These are phyloP conservation scores for Aquatica leii DNA, from an alignment of 2,888 invertebrate species.

Conservation along the genomic window DNA sequence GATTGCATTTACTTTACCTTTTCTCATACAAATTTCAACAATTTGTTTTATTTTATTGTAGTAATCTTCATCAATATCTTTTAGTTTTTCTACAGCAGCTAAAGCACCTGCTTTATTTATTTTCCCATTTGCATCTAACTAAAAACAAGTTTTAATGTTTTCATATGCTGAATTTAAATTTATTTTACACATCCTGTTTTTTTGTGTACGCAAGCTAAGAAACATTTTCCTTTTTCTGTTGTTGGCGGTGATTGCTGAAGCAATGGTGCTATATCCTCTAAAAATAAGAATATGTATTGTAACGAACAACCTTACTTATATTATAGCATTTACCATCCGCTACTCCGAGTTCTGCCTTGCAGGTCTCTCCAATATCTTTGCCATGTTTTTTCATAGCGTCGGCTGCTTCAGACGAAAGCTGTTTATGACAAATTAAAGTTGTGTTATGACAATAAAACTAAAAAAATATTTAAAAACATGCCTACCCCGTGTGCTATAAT, in stretches of 20 bases:
- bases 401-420: no score
- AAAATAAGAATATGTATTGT: no score
- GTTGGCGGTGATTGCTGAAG: slow-evolving; percentile 59
- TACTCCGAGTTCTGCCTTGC: no score
- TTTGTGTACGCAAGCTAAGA: slow-evolving; percentile 62
- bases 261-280: slow-evolving; percentile 42
- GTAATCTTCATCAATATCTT: slow-evolving; percentile 32
- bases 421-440: no score
- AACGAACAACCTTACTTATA: no score
- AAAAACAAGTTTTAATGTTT: slow-evolving; percentile 3
- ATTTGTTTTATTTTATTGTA: slow-evolving; percentile 37
- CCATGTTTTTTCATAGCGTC: no score
- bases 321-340: no score
- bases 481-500: no score
- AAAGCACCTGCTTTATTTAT: slow-evolving; percentile 27
- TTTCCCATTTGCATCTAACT: slow-evolving; percentile 41
- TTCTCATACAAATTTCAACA: slow-evolving; percentile 30
- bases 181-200: slow-evolving; percentile 60
- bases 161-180: background rate
- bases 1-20: slow-evolving; percentile 37
- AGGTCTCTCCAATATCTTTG: no score
- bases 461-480: no score
- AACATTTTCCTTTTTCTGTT: slow-evolving; percentile 58
- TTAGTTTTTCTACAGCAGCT: slow-evolving; percentile 27
- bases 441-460: no score